Evolutionary conservation across 2,888 invertebrate genomes (phyloP).

Genomic region (Clistopyga incitator): DNA sequence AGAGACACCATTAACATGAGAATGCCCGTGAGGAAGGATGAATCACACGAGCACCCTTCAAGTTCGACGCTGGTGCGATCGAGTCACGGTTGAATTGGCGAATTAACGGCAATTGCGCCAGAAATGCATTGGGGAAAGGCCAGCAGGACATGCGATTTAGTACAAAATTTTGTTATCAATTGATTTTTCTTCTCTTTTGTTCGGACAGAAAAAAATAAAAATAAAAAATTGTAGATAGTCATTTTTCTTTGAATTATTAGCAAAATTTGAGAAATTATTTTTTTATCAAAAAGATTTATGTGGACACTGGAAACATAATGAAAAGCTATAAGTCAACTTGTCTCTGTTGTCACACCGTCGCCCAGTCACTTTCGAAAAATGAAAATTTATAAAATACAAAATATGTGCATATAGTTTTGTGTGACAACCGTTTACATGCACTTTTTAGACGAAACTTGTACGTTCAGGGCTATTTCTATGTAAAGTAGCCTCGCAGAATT

Average conservation of each 20-base stretch:
- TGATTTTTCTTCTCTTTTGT: too few relatives aligned
- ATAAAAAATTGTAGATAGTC: too few relatives aligned
- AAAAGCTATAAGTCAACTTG: neutral
- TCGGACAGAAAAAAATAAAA: too few relatives aligned
- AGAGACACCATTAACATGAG: neutral
- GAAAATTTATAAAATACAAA: neutral
- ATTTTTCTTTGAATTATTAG: too few relatives aligned
- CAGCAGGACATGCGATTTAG: neutral
- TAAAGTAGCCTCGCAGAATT: too few relatives aligned
- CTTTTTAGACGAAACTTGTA: neutral
- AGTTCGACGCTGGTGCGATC: conserved; percentile 2
- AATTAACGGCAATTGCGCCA: conserved; percentile 4
- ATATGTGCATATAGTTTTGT: neutral
- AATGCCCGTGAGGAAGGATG: neutral
- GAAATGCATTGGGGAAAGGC: neutral
- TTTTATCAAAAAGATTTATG: too few relatives aligned
- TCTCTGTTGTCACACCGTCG: neutral
- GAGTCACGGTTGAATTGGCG: conserved; percentile 17
- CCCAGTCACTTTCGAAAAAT: neutral
- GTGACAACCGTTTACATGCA: neutral
- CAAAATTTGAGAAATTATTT: too few relatives aligned
- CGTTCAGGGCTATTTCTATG: neutral
- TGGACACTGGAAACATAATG: too few relatives aligned
- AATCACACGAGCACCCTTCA: neutral
- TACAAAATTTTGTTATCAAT: too few relatives aligned